Conservation (phyloP, 2,888 invertebrate genomes). For the Iselma pallidipennis region DNA sequence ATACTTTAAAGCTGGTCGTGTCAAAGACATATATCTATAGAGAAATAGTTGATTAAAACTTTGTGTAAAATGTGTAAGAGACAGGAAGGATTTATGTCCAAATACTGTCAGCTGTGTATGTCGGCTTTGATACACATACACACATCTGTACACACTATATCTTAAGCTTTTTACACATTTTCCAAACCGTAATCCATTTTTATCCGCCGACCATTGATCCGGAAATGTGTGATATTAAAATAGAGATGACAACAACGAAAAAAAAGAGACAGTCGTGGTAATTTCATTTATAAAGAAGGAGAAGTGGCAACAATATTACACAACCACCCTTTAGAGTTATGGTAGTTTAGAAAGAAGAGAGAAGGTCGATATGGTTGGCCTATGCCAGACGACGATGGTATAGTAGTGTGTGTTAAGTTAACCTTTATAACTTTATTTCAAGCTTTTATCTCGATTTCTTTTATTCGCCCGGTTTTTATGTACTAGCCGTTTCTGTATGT, state of each 20-base stretch:
- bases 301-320: too few relatives aligned
- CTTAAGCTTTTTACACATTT: too few relatives aligned
- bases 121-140: constrained; percentile 2
- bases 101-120: constrained; percentile 21
- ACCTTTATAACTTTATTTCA: constrained; percentile 12
- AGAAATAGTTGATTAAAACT: constrained; percentile 26
- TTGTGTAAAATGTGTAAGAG: constrained; percentile 24
- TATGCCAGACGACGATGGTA: too few relatives aligned
- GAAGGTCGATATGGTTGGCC: neutral
- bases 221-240: too few relatives aligned
- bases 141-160: too few relatives aligned
- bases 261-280: neutral
- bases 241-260: neutral
- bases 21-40: neutral
- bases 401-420: neutral
- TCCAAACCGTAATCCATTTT: too few relatives aligned
- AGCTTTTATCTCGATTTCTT: constrained; percentile 20
- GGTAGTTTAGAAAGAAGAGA: neutral
- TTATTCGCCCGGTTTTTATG: constrained; percentile 7
- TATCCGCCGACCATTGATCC: too few relatives aligned
- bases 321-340: neutral
- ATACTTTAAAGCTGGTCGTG: neutral
- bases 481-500: neutral
- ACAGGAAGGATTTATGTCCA: constrained; percentile 28
- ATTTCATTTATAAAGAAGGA: too few relatives aligned